A percentile compares a stretch with the other conserved stretches of the same genome.
phyloP scores from a whole-genome alignment of 2,797 vertebrate genomes.

The Epinephelus awoara region DNA sequence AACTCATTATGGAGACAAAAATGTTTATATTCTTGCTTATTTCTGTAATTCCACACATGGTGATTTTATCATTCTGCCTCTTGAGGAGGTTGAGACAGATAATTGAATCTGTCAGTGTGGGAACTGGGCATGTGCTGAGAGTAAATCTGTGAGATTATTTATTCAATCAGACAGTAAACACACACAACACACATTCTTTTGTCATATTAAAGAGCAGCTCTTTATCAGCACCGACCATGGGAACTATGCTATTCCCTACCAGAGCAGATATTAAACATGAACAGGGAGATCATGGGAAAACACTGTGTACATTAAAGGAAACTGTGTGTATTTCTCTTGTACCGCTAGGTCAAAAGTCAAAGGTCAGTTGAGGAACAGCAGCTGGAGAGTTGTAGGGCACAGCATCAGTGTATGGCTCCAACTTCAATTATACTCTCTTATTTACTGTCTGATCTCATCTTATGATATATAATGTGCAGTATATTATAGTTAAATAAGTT shows the following conservation, averaged over 20 bases:
- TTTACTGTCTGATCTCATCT: neutral
- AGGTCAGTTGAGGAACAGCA: neutral
- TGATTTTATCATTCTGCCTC: neutral
- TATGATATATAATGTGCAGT: neutral
- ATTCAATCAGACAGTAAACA: neutral
- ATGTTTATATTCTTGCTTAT: too few relatives aligned
- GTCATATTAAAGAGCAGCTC: neutral
- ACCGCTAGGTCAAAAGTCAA: neutral
- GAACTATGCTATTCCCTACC: neutral
- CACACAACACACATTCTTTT: neutral
- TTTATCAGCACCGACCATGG: neutral
- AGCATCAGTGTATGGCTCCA: neutral
- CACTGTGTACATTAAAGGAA: neutral
- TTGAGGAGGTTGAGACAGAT: neutral
- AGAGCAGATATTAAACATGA: neutral
- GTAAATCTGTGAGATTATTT: neutral
- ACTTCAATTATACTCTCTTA: neutral
- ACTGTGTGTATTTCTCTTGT: neutral
- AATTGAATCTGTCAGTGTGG: neutral
- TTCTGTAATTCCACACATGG: neutral
- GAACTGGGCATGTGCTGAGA: conserved; percentile 6
- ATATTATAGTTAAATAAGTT: neutral
- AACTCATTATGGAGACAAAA: neutral
- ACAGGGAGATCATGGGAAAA: conserved; percentile 34
- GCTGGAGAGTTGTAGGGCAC: neutral